These are phyloP conservation scores for Lamellibrachia luymesi DNA, from an alignment of 1,140 invertebrate genomes.

Conservation along the genomic window DNA sequence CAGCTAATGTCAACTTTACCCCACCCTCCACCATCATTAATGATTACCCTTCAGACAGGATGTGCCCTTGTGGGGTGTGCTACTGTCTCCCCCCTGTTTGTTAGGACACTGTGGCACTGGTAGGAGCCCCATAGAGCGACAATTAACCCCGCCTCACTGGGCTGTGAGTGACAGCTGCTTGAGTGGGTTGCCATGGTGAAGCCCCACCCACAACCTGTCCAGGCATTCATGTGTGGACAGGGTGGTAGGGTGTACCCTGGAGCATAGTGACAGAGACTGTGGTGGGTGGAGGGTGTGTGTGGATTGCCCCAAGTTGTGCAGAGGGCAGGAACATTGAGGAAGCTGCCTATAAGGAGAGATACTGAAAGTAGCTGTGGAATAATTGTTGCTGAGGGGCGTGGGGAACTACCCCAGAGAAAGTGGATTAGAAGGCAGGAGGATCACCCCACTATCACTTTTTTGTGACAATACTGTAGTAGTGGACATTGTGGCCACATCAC, in stretches of 20 bases:
- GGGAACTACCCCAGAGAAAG: not conserved
- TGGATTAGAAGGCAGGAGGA: not conserved
- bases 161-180: not conserved
- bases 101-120: not conserved
- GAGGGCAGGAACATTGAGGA: not conserved
- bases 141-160: not conserved
- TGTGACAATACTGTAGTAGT: not conserved
- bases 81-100: not conserved
- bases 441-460: no score
- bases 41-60: not conserved
- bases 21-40: not conserved
- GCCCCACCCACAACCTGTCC: not conserved
- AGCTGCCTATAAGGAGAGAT: not conserved
- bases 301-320: not conserved
- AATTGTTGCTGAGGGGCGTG: not conserved
- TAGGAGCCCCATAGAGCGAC: not conserved
- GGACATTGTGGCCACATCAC: not conserved
- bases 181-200: not conserved
- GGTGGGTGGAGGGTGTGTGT: not conserved
- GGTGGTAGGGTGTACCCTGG: not conserved
- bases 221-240: not conserved
- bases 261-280: not conserved
- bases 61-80: not conserved
- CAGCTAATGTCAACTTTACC: not conserved
- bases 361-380: not conserved